phyloP scores from a whole-genome alignment of 1,140 invertebrate species.

The Calephelis virginiensis region DNA sequence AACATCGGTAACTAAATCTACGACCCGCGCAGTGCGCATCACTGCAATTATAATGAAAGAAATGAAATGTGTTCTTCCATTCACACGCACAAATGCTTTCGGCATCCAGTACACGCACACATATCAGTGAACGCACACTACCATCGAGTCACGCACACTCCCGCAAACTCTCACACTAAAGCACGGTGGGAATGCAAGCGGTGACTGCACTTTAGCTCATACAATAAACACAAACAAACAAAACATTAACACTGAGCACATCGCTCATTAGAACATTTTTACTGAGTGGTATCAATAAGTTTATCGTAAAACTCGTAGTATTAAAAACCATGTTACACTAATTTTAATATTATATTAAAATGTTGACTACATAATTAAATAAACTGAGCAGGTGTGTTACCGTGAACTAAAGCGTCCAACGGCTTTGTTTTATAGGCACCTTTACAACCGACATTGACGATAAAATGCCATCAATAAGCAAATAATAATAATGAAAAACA shows the following conservation, averaged over 20 bases:
- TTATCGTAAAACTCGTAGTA: constrained; percentile 14
- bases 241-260: constrained; percentile 62
- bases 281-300: constrained; percentile 26
- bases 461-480: constrained; percentile 1
- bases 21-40: constrained; percentile 68
- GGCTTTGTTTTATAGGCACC: constrained; percentile 70
- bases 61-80: constrained; percentile 77
- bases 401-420: constrained; percentile 54
- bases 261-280: constrained; percentile 46
- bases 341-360: constrained; percentile 8
- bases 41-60: constrained; percentile 72
- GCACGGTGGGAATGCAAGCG: constrained; percentile 71
- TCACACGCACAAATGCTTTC: constrained; percentile 74
- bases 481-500: constrained; percentile 2
- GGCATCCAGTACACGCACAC: constrained; percentile 58
- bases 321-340: background rate
- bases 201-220: constrained; percentile 76
- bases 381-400: constrained; percentile 63
- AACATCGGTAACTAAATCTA: constrained; percentile 23
- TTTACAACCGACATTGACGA: constrained; percentile 57
- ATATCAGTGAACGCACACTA: constrained; percentile 43
- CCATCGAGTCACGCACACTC: constrained; percentile 45
- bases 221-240: constrained; percentile 77
- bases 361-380: constrained; percentile 30
- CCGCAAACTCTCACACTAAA: constrained; percentile 49